These are phyloP conservation scores for Eulemur rubriventer DNA, from an alignment of 2,797 vertebrate genomes.

Conservation along the genomic window DNA sequence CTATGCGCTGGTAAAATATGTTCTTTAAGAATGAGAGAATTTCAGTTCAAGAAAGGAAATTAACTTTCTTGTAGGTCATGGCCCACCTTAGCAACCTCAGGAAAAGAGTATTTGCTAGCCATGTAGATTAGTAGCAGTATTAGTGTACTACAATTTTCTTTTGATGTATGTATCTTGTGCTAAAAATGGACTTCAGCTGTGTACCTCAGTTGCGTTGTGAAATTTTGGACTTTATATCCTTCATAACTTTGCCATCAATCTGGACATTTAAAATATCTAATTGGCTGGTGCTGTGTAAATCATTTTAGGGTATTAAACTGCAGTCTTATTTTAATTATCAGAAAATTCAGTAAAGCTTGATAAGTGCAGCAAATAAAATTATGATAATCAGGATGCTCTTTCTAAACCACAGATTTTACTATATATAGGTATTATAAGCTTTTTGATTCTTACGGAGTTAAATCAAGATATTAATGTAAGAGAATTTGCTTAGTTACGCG, in stretches of 20 bases:
- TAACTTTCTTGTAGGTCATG: neutral
- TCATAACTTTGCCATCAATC: neutral
- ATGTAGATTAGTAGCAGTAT: neutral
- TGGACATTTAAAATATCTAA: conserved; percentile 1
- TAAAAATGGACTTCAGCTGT: neutral
- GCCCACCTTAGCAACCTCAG: neutral
- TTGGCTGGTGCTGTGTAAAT: neutral
- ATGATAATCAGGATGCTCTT: neutral
- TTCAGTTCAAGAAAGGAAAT: conserved; percentile 2
- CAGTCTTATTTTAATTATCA: neutral
- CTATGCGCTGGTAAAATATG: neutral
- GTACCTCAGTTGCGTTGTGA: neutral
- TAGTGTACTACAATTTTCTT: conserved; percentile 10
- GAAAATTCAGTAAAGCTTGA: neutral
- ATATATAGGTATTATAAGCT: neutral
- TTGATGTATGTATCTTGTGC: neutral
- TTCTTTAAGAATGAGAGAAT: conserved; percentile 43
- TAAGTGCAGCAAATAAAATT: neutral
- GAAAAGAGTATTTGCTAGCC: neutral
- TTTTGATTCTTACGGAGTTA: conserved; percentile 22
- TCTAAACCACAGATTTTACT: neutral
- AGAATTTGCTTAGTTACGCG: neutral
- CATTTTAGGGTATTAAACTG: conserved; percentile 1
- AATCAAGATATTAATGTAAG: neutral
- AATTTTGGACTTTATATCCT: neutral